These are phyloP conservation scores for Stegostoma tigrinum DNA, from an alignment of 2,113 vertebrate genomes.

Conservation along the genomic window DNA sequence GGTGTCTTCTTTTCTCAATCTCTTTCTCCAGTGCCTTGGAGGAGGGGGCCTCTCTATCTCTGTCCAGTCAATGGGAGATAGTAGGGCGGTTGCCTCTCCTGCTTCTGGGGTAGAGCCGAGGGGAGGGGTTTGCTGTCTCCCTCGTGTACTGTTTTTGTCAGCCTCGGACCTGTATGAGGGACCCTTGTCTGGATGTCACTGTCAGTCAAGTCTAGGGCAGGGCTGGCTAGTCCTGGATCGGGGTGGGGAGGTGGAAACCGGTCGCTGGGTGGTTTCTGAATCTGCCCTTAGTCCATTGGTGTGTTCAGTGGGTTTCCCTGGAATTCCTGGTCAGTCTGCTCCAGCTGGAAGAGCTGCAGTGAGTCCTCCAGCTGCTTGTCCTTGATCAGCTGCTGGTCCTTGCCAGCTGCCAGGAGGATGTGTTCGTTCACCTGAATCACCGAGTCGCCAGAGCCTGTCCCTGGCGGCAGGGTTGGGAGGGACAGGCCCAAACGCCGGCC, in stretches of 20 bases:
- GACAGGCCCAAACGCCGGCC: slow-evolving; percentile 50
- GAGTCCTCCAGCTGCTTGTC: slow-evolving; percentile 41
- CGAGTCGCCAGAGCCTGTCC: slow-evolving; percentile 54
- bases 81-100: neutral
- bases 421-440: slow-evolving; percentile 47
- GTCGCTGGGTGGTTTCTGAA: neutral
- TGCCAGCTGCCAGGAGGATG: neutral
- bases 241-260: too few relatives aligned
- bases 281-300: slow-evolving; percentile 55
- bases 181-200: rapidly evolving
- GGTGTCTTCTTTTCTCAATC: too few relatives aligned
- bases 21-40: neutral
- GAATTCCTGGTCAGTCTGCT: slow-evolving; percentile 50
- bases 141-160: neutral
- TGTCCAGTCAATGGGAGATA: too few relatives aligned
- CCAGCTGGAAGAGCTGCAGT: slow-evolving; percentile 56
- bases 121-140: neutral
- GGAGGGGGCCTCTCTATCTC: too few relatives aligned
- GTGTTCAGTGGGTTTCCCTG: slow-evolving; percentile 58
- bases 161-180: neutral
- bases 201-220: too few relatives aligned
- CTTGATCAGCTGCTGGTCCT: neutral
- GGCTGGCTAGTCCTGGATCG: too few relatives aligned
- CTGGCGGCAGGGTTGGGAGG: slow-evolving; percentile 58
- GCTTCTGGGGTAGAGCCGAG: neutral